Evolutionary conservation across 2,113 vertebrate species (phyloP), one percentile per base, ranked within the genome.

Genomic region (Microtus ochrogaster): DNA sequence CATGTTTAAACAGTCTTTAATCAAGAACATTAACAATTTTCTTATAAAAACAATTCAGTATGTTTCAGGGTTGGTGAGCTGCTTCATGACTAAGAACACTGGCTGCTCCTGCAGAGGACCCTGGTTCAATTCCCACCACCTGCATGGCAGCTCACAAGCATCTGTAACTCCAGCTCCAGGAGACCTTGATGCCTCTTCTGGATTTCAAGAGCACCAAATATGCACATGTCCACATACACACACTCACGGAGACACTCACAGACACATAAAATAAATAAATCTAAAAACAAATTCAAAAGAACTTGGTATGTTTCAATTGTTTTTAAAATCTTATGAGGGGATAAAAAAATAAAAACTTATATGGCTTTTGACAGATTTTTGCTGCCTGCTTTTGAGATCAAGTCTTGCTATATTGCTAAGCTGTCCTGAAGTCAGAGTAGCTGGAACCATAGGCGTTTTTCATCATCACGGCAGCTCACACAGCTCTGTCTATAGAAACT

Each of bases 401-500:
- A 55, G 65, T 81, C 30, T 61, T 28, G 28, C 11, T 58, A n/a
- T 47, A 36, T 3, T 61, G 39, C 14, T 39, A 79, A 17, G 41
- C 3, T 70, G 39, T 61, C 17, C 49, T 36, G 44, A 86, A 86
- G 4, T 6, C 61, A 73, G 33, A 17, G n/a, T 19, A 77, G 76
- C 83, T 88, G n/a, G n/a, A 30, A 47, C 61, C 61, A 72, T 1
- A 79, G 30, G 30, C 10, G 3, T 28, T 14, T 9, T n/a, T n/a
- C n/a, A 68, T 36, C n/a, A 61, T 7, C 6, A 66, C 21, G 17
- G 9, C n/a, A 58, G n/a, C 39, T 28, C 9, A 30, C 49, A 74
- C 85, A 49, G 97, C 90, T 97, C 96, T 86, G 86, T 94, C 96
- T 94, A 95, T 24, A 97, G 39, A 79, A 97, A 97, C 82, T 94